These are phyloP conservation scores for Drosophila subobscura DNA, from an alignment of 1,140 invertebrate species.

Conservation along the genomic window DNA sequence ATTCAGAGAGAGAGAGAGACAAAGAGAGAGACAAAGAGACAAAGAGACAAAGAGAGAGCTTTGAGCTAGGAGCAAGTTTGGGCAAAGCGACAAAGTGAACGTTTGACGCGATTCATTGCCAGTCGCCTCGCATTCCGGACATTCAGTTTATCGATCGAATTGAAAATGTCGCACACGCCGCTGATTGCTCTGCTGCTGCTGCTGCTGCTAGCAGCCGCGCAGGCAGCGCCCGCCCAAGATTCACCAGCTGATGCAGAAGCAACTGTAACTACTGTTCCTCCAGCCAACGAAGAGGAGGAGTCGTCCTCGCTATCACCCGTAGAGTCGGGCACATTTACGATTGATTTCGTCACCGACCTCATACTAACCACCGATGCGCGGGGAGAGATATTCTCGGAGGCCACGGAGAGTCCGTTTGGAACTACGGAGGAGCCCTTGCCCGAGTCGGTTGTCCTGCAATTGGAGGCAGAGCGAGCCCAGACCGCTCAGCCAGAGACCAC, in stretches of 20 bases:
- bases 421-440: slow-evolving; percentile 56
- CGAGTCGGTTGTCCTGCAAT: slow-evolving; percentile 50
- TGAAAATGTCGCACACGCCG: slow-evolving; percentile 33
- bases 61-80: slow-evolving; percentile 61
- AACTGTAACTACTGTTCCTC: background rate
- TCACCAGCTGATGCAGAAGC: background rate
- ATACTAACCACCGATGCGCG: slow-evolving; percentile 50
- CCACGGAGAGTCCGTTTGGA: background rate
- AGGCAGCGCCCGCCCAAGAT: background rate
- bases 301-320: slow-evolving; percentile 8
- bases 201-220: slow-evolving; percentile 15
- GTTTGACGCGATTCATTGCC: slow-evolving; percentile 51
- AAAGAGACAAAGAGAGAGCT: slow-evolving; percentile 23
- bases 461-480: slow-evolving; percentile 28
- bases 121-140: slow-evolving; percentile 46
- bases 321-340: slow-evolving; percentile 32
- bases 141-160: slow-evolving; percentile 12
- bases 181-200: slow-evolving; percentile 5
- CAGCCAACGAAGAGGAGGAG: slow-evolving; percentile 4
- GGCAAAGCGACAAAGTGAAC: slow-evolving; percentile 62
- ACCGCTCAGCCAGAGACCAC: background rate
- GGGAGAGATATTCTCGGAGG: slow-evolving; percentile 29
- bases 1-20: slow-evolving; percentile 25
- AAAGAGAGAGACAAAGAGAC: slow-evolving; percentile 6
- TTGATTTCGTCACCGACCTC: slow-evolving; percentile 39